Evolutionary conservation across 1,140 invertebrate genomes (phyloP), one percentile per base, ranked within the genome.

Genomic region (Andrena cerasifolii): DNA sequence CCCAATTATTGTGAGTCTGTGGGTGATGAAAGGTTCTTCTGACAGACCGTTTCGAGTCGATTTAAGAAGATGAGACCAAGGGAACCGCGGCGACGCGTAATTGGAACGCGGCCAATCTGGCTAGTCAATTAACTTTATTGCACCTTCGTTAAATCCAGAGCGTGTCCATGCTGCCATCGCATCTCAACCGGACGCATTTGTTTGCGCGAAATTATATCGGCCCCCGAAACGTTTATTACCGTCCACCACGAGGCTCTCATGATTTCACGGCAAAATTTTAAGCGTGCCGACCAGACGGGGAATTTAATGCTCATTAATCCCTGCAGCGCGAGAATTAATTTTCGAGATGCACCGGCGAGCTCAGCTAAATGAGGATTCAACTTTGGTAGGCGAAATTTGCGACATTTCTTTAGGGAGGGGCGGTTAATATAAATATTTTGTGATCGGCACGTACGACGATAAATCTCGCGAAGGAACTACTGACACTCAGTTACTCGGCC

Each of bases 141-240:
- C 49, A 51, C 21, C 49, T 51, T 51, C 49, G n/a, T 51, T 51
- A 51, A 51, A 51, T 21, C 8, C 49, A 8, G 6, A 51, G n/a
- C 14, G 4, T 8, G 49, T n/a, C 18, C 16, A 18, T n/a, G n/a
- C 2, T 7, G 21, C 49, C 49, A 7, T 21, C 24, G 49, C n/a
- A 51, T 24, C 24, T 51, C 24, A 21, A 51, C 49, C 49, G 4
- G 5, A 24, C 49, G 8, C 49, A 51, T 24, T 51, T 21, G 49
- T 51, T 51, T 21, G n/a, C 49, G 49, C 49, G 49, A 51, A 51
- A 51, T 51, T 51, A 51, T 51, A 51, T 51, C 49, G 49, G 6
- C 18, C 24, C 49, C 7, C n/a, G 49, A 24, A 51, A 51, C 49
- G 21, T 21, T 51, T 21, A 51, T 51, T 51, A 51, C 21, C 49